These are phyloP conservation scores for Andricus curvator DNA, from an alignment of 2,888 invertebrate genomes.

Conservation along the genomic window DNA sequence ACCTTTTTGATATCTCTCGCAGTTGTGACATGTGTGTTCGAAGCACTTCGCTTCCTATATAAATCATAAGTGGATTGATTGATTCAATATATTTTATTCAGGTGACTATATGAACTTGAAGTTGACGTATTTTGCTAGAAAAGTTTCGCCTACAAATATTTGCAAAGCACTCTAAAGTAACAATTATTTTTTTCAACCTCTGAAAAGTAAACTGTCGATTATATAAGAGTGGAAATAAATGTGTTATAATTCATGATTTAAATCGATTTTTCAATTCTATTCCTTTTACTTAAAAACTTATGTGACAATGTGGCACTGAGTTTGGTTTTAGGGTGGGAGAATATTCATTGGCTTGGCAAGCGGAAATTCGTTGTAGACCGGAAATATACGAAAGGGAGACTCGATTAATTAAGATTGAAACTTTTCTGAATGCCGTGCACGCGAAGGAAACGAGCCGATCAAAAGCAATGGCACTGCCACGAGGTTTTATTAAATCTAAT, in stretches of 20 bases:
- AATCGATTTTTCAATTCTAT: background rate
- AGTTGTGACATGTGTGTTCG: background rate
- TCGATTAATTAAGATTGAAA: slow-evolving; percentile 30
- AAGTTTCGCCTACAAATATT: background rate
- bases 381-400: slow-evolving; percentile 38
- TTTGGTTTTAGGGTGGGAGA: background rate
- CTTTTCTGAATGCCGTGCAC: slow-evolving; percentile 28
- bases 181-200: background rate
- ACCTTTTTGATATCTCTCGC: background rate
- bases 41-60: background rate
- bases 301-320: background rate
- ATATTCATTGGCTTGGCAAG: slow-evolving; percentile 9
- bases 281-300: background rate
- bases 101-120: background rate
- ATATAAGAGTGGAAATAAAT: background rate
- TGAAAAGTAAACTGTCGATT: background rate
- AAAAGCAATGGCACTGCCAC: slow-evolving; percentile 12
- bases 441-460: slow-evolving; percentile 23
- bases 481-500: background rate
- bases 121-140: background rate
- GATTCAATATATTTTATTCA: background rate
- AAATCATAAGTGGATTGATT: background rate
- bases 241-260: background rate
- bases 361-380: slow-evolving; percentile 30
- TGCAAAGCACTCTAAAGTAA: background rate